phyloP scores from a whole-genome alignment of 2,113 vertebrate species.

The Boulengerochromis microlepis region DNA sequence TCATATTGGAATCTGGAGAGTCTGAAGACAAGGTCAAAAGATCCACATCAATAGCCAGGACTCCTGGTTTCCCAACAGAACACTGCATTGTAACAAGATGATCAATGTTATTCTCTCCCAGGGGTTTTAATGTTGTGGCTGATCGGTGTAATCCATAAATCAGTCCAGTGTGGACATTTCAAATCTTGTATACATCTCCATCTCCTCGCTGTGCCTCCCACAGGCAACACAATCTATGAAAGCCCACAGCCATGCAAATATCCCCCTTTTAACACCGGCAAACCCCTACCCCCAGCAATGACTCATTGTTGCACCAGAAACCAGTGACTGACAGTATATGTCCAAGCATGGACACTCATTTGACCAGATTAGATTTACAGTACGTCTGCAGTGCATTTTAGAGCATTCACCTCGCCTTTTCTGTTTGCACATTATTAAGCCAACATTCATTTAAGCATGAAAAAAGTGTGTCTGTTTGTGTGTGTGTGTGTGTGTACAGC shows the following conservation, averaged over 20 bases:
- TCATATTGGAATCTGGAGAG: neutral
- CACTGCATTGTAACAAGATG: neutral
- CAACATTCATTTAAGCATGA: neutral
- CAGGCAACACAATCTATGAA: neutral
- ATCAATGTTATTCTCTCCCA: neutral
- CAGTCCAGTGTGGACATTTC: neutral
- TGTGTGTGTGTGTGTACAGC: neutral
- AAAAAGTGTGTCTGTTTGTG: neutral
- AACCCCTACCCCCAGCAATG: neutral
- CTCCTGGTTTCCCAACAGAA: neutral
- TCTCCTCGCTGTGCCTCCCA: neutral
- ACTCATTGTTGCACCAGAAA: conserved; percentile 9
- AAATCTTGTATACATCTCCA: neutral
- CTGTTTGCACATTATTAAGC: neutral
- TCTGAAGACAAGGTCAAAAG: neutral
- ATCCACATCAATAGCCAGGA: neutral
- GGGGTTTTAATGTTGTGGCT: neutral
- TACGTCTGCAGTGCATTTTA: neutral
- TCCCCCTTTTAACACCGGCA: neutral
- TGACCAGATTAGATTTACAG: neutral
- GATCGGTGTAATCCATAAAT: neutral
- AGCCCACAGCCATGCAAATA: conserved; percentile 9
- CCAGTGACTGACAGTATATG: neutral
- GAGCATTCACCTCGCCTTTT: neutral
- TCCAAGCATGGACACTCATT: neutral